Evolutionary conservation across 37 sponge, comb jelly and placozoan genomes (phyloP).

Genomic region (Eunapius fragilis): DNA sequence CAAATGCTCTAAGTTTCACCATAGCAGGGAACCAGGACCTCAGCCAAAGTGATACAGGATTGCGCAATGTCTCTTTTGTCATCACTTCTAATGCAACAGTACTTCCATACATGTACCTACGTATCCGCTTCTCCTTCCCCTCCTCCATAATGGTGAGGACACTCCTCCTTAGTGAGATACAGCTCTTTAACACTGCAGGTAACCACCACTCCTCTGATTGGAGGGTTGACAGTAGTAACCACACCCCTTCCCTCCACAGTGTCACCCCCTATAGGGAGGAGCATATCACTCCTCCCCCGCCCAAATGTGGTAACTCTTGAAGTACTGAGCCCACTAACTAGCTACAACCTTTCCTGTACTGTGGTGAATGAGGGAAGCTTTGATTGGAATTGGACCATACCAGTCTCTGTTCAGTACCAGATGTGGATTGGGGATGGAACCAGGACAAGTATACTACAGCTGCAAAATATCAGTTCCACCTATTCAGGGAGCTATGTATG

Average conservation of each 20-base stretch:
- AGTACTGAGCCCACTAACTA: background rate
- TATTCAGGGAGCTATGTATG: background rate
- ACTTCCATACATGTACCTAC: background rate
- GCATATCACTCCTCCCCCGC: background rate
- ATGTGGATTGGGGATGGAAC: constrained; percentile 30
- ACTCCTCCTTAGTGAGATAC: constrained; percentile 46
- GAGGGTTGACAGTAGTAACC: background rate
- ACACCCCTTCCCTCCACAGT: background rate
- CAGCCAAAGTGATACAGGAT: constrained; percentile 13
- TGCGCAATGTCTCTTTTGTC: constrained; percentile 31
- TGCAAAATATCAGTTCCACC: background rate
- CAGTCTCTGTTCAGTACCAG: background rate
- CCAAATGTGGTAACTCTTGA: background rate
- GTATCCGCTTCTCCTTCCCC: constrained; percentile 12
- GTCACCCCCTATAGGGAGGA: background rate
- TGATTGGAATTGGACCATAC: constrained; percentile 39
- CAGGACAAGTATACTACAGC: constrained; percentile 33
- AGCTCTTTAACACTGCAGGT: constrained; percentile 25
- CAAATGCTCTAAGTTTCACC: background rate
- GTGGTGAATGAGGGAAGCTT: constrained; percentile 50
- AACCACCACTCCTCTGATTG: background rate
- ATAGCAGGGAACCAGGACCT: constrained; percentile 42
- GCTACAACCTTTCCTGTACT: constrained; percentile 43
- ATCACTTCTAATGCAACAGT: background rate
- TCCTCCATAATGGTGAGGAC: background rate